Evolutionary conservation across 2,888 invertebrate species (phyloP).

Genomic region (Orthosia gothica): DNA sequence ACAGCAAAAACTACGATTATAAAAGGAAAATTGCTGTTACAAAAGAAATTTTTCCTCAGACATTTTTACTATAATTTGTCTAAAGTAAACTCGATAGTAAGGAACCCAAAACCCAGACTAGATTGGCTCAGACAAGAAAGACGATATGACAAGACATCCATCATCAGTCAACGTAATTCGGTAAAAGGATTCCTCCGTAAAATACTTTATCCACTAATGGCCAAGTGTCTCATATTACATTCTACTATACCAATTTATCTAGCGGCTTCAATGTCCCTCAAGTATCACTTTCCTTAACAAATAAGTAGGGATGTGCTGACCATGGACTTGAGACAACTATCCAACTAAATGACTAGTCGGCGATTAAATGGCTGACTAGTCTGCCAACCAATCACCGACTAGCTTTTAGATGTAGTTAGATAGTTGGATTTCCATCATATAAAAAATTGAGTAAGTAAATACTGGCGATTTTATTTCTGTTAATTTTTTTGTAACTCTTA

Average conservation of each 20-base stretch:
- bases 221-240: slow-evolving; percentile 52
- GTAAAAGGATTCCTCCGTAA: slow-evolving; percentile 55
- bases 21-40: not conserved
- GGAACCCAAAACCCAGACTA: not conserved
- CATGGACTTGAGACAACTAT: not conserved
- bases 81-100: not conserved
- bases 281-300: slow-evolving; percentile 51
- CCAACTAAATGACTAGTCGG: not conserved
- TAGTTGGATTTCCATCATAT: too few species aligned
- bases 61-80: not conserved
- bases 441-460: too few species aligned
- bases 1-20: not conserved
- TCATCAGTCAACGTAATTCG: slow-evolving; percentile 49
- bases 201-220: slow-evolving; percentile 54
- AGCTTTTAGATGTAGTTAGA: too few species aligned
- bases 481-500: too few species aligned
- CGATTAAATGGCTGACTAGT: not conserved
- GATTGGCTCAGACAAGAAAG: slow-evolving; percentile 23
- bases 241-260: slow-evolving; percentile 48
- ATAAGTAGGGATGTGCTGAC: slow-evolving; percentile 14
- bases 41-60: not conserved
- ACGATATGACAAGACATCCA: slow-evolving; percentile 49
- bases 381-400: not conserved
- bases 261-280: slow-evolving; percentile 32
- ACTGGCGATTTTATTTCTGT: too few species aligned